Base-by-base conservation (phyloP, 2,888 invertebrate species). In the Cataglyphis cursor region DNA sequence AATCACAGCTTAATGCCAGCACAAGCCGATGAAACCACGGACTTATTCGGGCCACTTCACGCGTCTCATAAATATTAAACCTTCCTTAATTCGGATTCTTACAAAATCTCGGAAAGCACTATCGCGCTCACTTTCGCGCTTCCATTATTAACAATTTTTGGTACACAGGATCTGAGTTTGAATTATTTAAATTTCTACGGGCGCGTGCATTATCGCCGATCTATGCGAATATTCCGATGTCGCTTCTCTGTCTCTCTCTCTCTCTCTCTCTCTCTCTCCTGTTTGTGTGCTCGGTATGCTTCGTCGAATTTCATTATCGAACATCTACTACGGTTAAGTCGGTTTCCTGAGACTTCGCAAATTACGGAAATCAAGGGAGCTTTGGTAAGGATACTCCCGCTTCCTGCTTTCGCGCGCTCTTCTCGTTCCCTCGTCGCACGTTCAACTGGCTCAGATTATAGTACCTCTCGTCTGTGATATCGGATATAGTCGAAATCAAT, bases 11-110 rank as follows among this genome's bases (percentile, higher is more conserved):
- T 66, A 76, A 66, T 66, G 21, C n/a, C 28, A 66, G 28, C 54
- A n/a, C n/a, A 70, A 35, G 44, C 18, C 41, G n/a, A 18, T 12
- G 28, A 70, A 59, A 70, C 59, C 78, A 44, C 59, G 18, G 4
- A 68, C 41, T 80, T 85, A 83, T 61, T 80, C 83, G 21, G 35
- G 61, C 64, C 51, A 80, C 66, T 83, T 83, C 38, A 38, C 35
- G 68, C 44, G 59, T 41, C 65, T 85, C 83, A 83, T 83, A 68
- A 75, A 83, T 85, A 85, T 85, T 80, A 73, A 51, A 85, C 24
- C 64, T 18, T 12, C 62, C 64, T 84, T 83, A 80, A 65, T 74
- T 44, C 78, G 44, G 78, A 70, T 80, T 80, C 80, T 81, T 84
- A 81, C 51, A 28, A 83, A 74, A 64, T 66, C 68, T 28, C 38